These are phyloP conservation scores for Calvadosia cruxmelitensis DNA, from an alignment of 30 jellyfish, hydroid and myxozoan species.

Conservation along the genomic window DNA sequence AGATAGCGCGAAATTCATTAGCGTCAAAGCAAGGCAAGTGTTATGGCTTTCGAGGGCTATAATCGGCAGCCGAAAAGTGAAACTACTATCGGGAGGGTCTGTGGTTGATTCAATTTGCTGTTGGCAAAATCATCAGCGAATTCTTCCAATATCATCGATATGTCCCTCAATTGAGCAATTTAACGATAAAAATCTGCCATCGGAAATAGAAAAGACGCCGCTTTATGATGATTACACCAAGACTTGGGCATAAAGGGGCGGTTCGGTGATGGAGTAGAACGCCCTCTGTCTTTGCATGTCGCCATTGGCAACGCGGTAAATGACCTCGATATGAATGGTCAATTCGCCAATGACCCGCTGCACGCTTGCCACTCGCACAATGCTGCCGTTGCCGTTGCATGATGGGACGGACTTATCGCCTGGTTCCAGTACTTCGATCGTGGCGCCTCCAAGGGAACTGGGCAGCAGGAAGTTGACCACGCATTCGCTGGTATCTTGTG, in stretches of 20 bases:
- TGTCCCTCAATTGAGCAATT: no score
- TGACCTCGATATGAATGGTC: slow-evolving; percentile 53
- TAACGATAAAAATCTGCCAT: no score
- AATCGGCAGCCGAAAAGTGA: no score
- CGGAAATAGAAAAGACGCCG: no score
- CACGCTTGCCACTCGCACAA: slow-evolving; percentile 57
- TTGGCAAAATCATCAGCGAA: no score
- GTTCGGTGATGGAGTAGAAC: slow-evolving; percentile 30
- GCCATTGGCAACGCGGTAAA: slow-evolving; percentile 15
- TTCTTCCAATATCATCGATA: no score
- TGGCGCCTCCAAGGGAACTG: slow-evolving; percentile 68
- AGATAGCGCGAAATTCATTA: no score
- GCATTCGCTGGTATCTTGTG: slow-evolving; percentile 11
- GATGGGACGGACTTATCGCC: slow-evolving; percentile 15
- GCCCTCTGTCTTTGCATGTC: slow-evolving; percentile 29
- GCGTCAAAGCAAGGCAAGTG: no score
- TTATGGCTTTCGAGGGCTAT: no score
- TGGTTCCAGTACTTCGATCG: slow-evolving; percentile 30
- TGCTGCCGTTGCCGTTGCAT: slow-evolving; percentile 6
- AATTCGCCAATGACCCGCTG: slow-evolving; percentile 69
- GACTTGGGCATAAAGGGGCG: slow-evolving; percentile 59
- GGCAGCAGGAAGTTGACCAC: slow-evolving; percentile 48
- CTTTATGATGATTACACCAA: neutral
- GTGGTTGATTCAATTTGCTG: no score
- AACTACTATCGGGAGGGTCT: no score